Evolutionary conservation across 2,113 vertebrate genomes (phyloP), one percentile per base, ranked within the genome.

Genomic region (Laticauda colubrina): DNA sequence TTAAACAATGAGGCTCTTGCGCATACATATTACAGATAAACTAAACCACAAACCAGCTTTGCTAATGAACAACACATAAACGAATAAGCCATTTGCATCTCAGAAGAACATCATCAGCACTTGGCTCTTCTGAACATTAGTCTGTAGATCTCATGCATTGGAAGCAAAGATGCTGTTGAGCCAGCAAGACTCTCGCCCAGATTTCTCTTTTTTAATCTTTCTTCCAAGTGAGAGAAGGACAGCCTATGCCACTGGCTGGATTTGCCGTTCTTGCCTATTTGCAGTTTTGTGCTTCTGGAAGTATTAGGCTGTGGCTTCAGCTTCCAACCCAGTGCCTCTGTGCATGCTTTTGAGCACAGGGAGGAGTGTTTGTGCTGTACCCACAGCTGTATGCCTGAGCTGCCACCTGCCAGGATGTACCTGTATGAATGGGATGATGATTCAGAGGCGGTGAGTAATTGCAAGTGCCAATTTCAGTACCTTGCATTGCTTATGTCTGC

Each of bases 81-180:
- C 95, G 89, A 55, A 90, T 24, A 57, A 15, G 93, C 97, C 97
- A 98, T 97, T 97, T 64, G 90, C 86, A 93, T 39, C 23, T 93
- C 94, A 4, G 94, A 94, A 93, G 56, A 24, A 20, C 94, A 55
- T 98, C 97, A 98, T 94, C 96, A 97, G 97, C 93, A 96, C 95
- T 95, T 87, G 96, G 96, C 97, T 97, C 97, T 97, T 98, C 97
- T 97, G 93, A 97, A 97, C 96, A 86, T 55, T 92, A 95, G 95
- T 97, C 97, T 96, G 96, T 96, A 97, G 96, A 95, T 91, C 43
- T 53, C 43, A 43, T 43, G 45, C 8, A 18, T 43, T 18, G 34
- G 57, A 87, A 69, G 90, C 87, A 3, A 54, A 24, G 69, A 87
- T 56, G 75, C 48, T 15, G 48, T 26, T 9, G 11, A 48, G 43